Evolutionary conservation across 1,140 invertebrate species (phyloP), one percentile per base, ranked within the genome.

Genomic region (Thaumatotibia leucotreta): DNA sequence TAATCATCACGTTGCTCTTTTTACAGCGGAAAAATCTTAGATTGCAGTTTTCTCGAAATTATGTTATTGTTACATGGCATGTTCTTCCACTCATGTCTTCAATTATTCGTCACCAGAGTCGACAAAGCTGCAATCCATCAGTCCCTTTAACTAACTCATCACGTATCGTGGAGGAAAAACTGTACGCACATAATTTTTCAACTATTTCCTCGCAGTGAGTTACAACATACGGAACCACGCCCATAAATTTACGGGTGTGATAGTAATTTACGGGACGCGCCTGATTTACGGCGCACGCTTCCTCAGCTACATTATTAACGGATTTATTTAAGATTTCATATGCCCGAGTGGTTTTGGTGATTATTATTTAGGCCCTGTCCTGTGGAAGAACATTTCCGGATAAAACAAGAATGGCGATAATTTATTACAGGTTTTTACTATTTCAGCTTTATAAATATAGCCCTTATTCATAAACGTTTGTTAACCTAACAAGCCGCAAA

Each of bases 201-300:
- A 39, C 35, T 39, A 17, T 39, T 39, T 39, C 14, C 35, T 39
- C 35, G 11, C n/a, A 39, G 11, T 39, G 35, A 39, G n/a, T 39
- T 39, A 39, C 50, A 54, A 23, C 50, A 54, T 54, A 24, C 50
- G 50, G 49, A 54, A 54, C 50, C 23, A 24, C 50, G 50, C 11
- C 50, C 27, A 54, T 54, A 54, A 50, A 54, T 24, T 54, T 24
- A 54, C 50, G 11, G 22, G 49, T 54, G 50, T 54, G 50, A 54
- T 54, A 54, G 50, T 54, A 54, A 54, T 54, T 54, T 54, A 54
- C 22, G 50, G 50, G 11, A 24, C 22, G 8, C 11, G 50, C 22
- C 50, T 54, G 20, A 54, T 54, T 54, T 54, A 54, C 27, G 22
- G 23, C 23, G 24, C 22, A n/a, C 22, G 50, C 23, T 54, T 54